These are phyloP conservation scores for Dromiciops gliroides DNA, from an alignment of 2,113 vertebrate species.

Conservation along the genomic window DNA sequence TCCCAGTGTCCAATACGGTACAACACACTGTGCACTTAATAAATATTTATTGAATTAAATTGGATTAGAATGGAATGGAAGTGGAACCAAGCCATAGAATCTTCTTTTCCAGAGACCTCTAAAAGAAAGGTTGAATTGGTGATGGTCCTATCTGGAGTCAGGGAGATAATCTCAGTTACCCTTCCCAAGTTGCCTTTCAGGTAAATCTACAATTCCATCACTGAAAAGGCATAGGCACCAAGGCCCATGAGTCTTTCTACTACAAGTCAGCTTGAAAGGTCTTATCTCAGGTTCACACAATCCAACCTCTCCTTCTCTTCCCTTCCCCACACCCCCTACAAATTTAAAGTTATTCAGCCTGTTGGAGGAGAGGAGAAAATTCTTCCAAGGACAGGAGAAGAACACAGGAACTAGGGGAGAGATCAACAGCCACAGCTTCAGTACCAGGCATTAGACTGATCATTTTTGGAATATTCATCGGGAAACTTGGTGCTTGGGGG, in stretches of 20 bases:
- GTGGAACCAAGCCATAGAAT: neutral
- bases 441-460: neutral
- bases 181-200: neutral
- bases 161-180: neutral
- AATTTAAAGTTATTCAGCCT: neutral
- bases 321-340: neutral
- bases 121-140: neutral
- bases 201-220: neutral
- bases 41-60: neutral
- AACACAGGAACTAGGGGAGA: neutral
- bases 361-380: neutral
- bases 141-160: neutral
- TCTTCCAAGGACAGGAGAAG: neutral
- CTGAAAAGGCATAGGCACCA: neutral
- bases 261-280: neutral
- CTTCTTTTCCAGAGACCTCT: neutral
- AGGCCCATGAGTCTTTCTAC: neutral
- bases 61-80: neutral
- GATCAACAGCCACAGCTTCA: neutral
- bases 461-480: neutral
- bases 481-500: slow-evolving; percentile 25
- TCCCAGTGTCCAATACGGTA: neutral
- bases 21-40: neutral
- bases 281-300: neutral
- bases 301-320: neutral